These are phyloP conservation scores for Donacobius atricapilla DNA, from an alignment of 2,113 vertebrate genomes.

Conservation along the genomic window DNA sequence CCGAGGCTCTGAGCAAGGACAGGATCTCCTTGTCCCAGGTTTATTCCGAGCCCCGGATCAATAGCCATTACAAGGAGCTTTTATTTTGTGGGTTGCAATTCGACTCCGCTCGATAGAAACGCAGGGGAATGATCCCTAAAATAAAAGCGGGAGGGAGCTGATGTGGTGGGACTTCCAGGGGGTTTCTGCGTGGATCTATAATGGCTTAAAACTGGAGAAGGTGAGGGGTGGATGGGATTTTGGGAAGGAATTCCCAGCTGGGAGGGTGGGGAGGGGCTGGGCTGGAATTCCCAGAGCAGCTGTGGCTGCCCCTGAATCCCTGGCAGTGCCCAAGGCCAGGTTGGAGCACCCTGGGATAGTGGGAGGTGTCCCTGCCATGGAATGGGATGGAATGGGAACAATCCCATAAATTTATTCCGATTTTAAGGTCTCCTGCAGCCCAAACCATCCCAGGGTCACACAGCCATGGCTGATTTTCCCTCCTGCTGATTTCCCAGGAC, in stretches of 20 bases:
- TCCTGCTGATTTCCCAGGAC: background rate
- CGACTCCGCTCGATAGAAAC: background rate
- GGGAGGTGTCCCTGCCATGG: background rate
- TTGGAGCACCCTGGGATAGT: rapidly evolving
- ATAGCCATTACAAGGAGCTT: background rate
- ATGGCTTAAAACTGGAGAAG: background rate
- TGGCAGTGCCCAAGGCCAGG: background rate
- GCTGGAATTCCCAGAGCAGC: background rate
- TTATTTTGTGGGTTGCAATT: background rate
- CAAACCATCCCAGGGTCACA: background rate
- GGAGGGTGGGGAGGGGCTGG: background rate
- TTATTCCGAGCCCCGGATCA: background rate
- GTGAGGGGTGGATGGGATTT: rapidly evolving
- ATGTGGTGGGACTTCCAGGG: background rate
- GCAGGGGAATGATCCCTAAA: background rate
- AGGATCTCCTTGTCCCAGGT: background rate
- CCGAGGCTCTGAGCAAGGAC: background rate
- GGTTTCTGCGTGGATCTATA: rapidly evolving
- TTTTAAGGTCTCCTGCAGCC: background rate
- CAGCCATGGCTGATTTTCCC: background rate
- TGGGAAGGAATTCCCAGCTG: background rate
- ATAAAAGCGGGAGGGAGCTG: background rate
- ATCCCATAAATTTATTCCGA: background rate
- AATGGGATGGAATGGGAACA: background rate
- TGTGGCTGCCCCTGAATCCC: background rate